Evolutionary conservation across 2,797 vertebrate species (phyloP).

Genomic region (Echiichthys vipera): DNA sequence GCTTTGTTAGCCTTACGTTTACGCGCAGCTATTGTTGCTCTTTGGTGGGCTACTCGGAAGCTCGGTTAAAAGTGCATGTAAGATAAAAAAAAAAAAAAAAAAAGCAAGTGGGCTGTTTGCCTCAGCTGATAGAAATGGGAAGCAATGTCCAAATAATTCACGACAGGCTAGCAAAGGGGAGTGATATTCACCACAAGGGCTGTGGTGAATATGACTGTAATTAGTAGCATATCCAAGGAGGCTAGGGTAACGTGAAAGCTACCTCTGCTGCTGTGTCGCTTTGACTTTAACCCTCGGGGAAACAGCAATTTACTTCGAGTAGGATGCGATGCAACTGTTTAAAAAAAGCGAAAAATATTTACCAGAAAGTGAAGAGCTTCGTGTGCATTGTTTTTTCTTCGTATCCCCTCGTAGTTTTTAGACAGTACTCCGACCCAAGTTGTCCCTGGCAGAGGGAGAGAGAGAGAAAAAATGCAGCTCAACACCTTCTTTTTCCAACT

Average conservation of each 20-base stretch:
- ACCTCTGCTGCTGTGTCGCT: constrained; percentile 66
- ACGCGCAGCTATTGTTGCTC: constrained; percentile 75
- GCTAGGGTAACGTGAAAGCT: constrained; percentile 79
- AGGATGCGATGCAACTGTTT: constrained; percentile 66
- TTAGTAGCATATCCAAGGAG: constrained; percentile 79
- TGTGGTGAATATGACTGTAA: no score
- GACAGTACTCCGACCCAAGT: constrained; percentile 76
- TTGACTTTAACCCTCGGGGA: constrained; percentile 62
- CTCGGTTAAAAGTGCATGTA: constrained; percentile 56
- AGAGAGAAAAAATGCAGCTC: constrained; percentile 76
- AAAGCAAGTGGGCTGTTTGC: constrained; percentile 11
- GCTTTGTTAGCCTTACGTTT: constrained; percentile 78
- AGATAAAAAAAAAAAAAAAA: constrained; percentile 30
- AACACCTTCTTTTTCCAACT: constrained; percentile 85
- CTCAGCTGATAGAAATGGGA: constrained; percentile 26
- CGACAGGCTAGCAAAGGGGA: constrained; percentile 40
- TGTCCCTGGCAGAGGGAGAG: constrained; percentile 74
- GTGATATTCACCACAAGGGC: constrained; percentile 50
- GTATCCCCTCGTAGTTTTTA: constrained; percentile 59
- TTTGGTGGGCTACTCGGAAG: constrained; percentile 48
- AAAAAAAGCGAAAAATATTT: constrained; percentile 61
- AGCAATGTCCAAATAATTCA: constrained; percentile 26
- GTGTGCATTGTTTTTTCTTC: constrained; percentile 37
- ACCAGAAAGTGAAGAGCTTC: constrained; percentile 59
- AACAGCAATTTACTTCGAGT: constrained; percentile 53